Evolutionary conservation across 2,888 invertebrate species (phyloP), one percentile per base, ranked within the genome.

Genomic region (Biston stratarius): DNA sequence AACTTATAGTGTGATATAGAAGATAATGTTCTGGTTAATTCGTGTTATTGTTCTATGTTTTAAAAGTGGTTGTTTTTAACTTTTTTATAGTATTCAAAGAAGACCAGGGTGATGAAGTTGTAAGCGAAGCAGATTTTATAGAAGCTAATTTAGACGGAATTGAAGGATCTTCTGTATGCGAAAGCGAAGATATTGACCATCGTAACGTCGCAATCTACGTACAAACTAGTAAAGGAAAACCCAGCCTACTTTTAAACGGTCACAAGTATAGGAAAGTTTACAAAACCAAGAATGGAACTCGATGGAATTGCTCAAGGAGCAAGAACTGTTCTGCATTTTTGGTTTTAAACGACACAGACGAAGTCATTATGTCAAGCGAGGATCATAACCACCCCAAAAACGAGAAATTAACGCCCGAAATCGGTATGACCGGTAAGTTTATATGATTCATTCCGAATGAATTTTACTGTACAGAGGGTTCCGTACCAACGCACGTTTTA

Each of bases 301-400:
- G 88, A 8, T 93, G 92, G 92, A 80, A 74, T 8, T 93, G 93
- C 66, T 85, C 88, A 0, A 68, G 77, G 1, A 79, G 81, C 45
- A 90, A 86, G 67, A 71, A 80, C 8, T 93, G 93, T 70, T 51
- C 75, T 0, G 90, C 89, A 0, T 88, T 80, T 66, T 70, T 93
- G 9, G 86, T 82, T 66, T 70, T 91, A 38, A 90, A 85, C 65
- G 82, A 87, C 45, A 67, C 82, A 5, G 83, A 90, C 70, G 91
- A 90, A 74, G 88, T 92, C 33, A 75, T 86, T 6, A 83, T 84
- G 77, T 73, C 79, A 0, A 77, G 85, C 36, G 83, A 86, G 47
- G 70, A 74, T 7, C 92, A 93, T 60, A 62, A 72, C 8, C 91
- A 92, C 68, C 67, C 77, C 0, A 65, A 63, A 11, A 74, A 76